Percentiles rank a stretch among this genome's conserved stretches.
Evolutionary conservation across 2,888 invertebrate genomes (phyloP).

Genomic region (Diaprepes abbreviatus): DNA sequence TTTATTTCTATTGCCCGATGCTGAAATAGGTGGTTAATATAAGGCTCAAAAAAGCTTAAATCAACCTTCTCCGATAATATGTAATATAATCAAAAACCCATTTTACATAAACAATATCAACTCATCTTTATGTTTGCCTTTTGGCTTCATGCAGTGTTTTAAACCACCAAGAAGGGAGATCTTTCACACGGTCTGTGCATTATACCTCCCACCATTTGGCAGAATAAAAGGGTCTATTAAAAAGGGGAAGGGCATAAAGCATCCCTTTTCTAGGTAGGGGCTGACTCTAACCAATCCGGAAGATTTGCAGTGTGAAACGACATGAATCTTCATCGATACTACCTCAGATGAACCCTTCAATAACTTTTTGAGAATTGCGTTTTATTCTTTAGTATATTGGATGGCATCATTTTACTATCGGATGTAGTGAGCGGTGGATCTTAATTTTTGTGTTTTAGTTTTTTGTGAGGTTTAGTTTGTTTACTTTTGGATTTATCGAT

Average conservation of each 20-base stretch:
- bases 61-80: too few species aligned
- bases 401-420: conserved; percentile 9
- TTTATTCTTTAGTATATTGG: background rate
- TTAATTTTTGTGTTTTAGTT: conserved; percentile 25
- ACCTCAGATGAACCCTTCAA: conserved; percentile 39
- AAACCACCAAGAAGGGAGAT: conserved; percentile 13
- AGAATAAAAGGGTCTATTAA: conserved; percentile 11
- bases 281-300: conserved; percentile 51
- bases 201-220: conserved; percentile 47
- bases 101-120: background rate
- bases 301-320: conserved; percentile 46
- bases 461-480: conserved; percentile 23
- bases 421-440: conserved; percentile 10
- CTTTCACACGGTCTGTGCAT: conserved; percentile 25
- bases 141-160: conserved; percentile 15
- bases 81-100: too few species aligned
- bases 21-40: too few species aligned
- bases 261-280: conserved; percentile 44
- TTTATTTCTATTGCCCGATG: too few species aligned
- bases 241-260: conserved; percentile 45
- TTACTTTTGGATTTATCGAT: conserved; percentile 19
- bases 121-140: conserved; percentile 1
- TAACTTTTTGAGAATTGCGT: conserved; percentile 18
- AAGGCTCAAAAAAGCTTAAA: too few species aligned
- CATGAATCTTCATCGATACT: conserved; percentile 49